A percentile compares a stretch with the other conserved stretches of the same genome.
Evolutionary conservation across 2,797 vertebrate genomes (phyloP).

Genomic region (Heteromormyrus szaboi): DNA sequence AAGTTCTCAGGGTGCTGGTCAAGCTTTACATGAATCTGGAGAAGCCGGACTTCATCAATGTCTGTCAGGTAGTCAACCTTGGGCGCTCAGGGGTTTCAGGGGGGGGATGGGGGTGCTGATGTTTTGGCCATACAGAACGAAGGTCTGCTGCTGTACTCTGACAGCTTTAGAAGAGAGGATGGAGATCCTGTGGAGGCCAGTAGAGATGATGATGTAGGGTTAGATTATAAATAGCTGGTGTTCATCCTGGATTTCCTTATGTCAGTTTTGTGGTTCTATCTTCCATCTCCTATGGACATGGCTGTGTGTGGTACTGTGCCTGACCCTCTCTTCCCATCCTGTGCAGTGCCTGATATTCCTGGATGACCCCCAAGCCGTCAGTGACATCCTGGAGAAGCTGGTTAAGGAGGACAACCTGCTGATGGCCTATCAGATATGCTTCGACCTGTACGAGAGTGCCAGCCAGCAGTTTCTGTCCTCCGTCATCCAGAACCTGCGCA

Average conservation of each 20-base stretch:
- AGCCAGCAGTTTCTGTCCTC: conserved; percentile 98
- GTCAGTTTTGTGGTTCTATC: not conserved
- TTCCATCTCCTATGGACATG: not conserved
- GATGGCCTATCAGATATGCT: conserved; percentile 98
- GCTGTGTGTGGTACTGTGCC: not conserved
- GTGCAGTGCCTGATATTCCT: conserved; percentile 93
- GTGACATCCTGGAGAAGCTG: conserved; percentile 93
- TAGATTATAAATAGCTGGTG: not conserved
- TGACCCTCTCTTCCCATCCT: conserved; percentile 23
- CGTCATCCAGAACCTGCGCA: conserved; percentile 92
- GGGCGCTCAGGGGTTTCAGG: not conserved
- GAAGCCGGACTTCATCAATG: conserved; percentile 97
- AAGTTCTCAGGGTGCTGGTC: conserved; percentile 89
- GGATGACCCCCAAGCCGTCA: conserved; percentile 96
- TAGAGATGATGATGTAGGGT: not conserved
- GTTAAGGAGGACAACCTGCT: conserved; percentile 97
- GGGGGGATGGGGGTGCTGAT: not conserved
- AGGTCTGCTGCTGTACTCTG: not conserved
- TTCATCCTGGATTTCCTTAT: not conserved
- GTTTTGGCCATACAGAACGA: not conserved
- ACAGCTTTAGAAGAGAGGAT: not conserved
- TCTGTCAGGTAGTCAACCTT: conserved; percentile 80
- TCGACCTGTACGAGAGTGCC: conserved; percentile 96
- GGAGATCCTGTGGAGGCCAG: not conserved
- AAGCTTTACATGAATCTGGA: conserved; percentile 99